phyloP scores from a whole-genome alignment of 1,140 invertebrate species.

The Ips typographus region DNA sequence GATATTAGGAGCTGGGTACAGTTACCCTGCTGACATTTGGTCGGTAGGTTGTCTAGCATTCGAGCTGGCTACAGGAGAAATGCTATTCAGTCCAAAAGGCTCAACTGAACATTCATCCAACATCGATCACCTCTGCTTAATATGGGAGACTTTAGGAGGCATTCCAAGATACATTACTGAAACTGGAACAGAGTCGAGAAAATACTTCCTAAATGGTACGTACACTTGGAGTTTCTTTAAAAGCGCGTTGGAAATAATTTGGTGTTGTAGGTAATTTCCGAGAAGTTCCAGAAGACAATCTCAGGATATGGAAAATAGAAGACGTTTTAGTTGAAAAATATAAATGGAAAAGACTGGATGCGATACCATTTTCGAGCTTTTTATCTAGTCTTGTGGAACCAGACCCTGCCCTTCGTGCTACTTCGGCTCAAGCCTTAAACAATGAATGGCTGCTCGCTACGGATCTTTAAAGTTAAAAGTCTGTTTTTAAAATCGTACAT shows the following conservation, averaged over 20 bases:
- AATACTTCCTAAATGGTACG: slow-evolving; percentile 41
- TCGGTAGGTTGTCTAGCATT: slow-evolving; percentile 98
- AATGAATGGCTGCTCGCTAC: slow-evolving; percentile 77
- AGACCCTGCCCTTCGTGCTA: slow-evolving; percentile 86
- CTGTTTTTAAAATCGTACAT: too few species aligned
- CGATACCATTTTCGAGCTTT: slow-evolving; percentile 88
- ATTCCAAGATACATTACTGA: slow-evolving; percentile 90
- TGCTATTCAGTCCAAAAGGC: slow-evolving; percentile 96
- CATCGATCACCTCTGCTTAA: slow-evolving; percentile 97
- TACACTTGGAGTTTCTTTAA: slow-evolving; percentile 5
- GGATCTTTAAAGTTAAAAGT: slow-evolving; percentile 23
- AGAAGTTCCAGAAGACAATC: slow-evolving; percentile 74
- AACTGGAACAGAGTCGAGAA: slow-evolving; percentile 63
- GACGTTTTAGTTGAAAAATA: slow-evolving; percentile 96
- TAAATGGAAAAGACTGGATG: slow-evolving; percentile 84
- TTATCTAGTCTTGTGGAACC: slow-evolving; percentile 92
- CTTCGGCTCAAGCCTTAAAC: slow-evolving; percentile 87
- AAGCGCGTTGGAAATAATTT: slow-evolving; percentile 3
- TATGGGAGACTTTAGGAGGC: slow-evolving; percentile 94
- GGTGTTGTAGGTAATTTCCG: slow-evolving; percentile 70
- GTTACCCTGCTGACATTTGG: slow-evolving; percentile 96
- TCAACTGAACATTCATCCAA: slow-evolving; percentile 81
- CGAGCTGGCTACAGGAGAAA: slow-evolving; percentile 97
- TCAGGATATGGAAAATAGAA: slow-evolving; percentile 91
- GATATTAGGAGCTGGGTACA: slow-evolving; percentile 89